Conservation (phyloP, 2,797 vertebrate genomes). For the Zalophus californianus region DNA sequence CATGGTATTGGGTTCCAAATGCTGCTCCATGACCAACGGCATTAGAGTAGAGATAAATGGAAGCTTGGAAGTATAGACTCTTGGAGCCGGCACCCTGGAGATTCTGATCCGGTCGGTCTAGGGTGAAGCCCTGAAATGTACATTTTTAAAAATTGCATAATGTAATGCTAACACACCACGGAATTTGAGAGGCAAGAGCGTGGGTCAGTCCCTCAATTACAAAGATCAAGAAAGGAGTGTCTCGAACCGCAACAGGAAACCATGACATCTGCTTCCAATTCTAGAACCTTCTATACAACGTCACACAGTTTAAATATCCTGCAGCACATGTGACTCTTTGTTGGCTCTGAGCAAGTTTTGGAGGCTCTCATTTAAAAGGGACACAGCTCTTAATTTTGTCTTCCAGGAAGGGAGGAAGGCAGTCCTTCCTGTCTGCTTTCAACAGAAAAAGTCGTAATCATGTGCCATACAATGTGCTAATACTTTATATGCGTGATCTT, state of each 20-base stretch:
- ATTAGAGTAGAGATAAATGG: neutral
- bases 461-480: neutral
- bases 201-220: neutral
- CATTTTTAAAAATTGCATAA: neutral
- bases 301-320: neutral
- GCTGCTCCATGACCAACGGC: fast-evolving
- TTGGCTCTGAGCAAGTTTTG: neutral
- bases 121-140: neutral
- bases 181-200: neutral
- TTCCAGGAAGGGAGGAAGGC: neutral
- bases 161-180: neutral
- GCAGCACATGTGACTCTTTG: neutral
- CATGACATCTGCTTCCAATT: neutral
- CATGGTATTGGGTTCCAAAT: fast-evolving
- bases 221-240: neutral
- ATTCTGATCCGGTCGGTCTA: neutral
- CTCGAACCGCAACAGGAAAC: neutral
- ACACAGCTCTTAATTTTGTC: neutral
- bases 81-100: neutral
- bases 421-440: neutral
- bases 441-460: neutral
- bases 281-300: neutral
- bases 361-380: neutral
- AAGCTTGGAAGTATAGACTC: neutral
- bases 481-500: no score